Conservation (phyloP, 2,888 invertebrate genomes). For the Leuctra nigra region DNA sequence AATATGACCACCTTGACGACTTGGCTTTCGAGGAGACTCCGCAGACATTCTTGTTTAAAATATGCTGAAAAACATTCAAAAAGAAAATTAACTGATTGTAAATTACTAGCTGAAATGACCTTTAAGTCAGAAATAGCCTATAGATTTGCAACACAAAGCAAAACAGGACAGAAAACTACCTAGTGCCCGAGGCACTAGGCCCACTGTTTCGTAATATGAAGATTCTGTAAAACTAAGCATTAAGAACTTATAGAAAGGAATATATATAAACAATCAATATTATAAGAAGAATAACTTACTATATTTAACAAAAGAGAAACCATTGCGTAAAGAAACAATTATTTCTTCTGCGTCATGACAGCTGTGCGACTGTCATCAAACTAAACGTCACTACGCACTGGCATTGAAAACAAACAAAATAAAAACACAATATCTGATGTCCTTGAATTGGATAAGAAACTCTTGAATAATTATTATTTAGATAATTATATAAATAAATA, state of each 20-base stretch:
- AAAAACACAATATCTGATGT: neutral
- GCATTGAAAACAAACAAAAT: neutral
- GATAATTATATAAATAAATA: neutral
- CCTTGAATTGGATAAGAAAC: neutral
- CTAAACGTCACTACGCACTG: conserved; percentile 4
- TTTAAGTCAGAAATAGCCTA: neutral
- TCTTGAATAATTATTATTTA: neutral
- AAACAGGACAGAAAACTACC: too few relatives aligned
- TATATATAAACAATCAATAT: too few relatives aligned
- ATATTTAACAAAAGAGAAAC: neutral
- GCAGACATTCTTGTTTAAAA: conserved; percentile 61
- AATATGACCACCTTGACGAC: conserved; percentile 54
- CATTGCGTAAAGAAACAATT: conserved; percentile 7
- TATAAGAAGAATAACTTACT: too few relatives aligned
- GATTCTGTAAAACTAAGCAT: too few relatives aligned
- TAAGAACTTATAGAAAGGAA: too few relatives aligned
- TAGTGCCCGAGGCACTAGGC: neutral
- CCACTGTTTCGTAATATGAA: too few relatives aligned
- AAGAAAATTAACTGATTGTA: neutral
- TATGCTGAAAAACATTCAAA: conserved; percentile 8
- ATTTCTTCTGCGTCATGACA: conserved; percentile 18
- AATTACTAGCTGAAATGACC: neutral
- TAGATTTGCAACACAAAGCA: neutral
- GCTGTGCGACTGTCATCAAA: conserved; percentile 5
- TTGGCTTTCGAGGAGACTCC: conserved; percentile 65